phyloP scores from a whole-genome alignment of 2,113 vertebrate species.

The Amphiprion percula region DNA sequence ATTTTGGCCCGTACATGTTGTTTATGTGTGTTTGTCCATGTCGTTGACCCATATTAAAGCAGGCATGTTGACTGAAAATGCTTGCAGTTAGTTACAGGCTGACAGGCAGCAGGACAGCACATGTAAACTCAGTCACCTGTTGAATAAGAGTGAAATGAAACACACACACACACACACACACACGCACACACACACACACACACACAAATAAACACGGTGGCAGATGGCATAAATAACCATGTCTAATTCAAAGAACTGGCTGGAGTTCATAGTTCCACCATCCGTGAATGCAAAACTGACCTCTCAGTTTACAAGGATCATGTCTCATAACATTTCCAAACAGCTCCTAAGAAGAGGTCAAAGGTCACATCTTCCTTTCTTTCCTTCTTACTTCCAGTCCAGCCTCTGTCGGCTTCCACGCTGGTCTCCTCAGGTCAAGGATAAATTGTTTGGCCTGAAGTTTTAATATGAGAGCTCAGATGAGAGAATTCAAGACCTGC shows the following conservation, averaged over 20 bases:
- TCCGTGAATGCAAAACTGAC: constrained; percentile 46
- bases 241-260: constrained; percentile 45
- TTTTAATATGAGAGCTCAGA: neutral
- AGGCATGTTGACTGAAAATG: constrained; percentile 33
- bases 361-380: constrained; percentile 18
- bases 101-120: neutral
- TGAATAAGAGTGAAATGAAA: neutral
- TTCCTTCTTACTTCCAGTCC: neutral
- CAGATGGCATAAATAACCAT: constrained; percentile 54
- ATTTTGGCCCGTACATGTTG: neutral
- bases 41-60: constrained; percentile 30
- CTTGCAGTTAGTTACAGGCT: neutral
- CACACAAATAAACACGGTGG: constrained; percentile 20
- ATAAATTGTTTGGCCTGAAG: neutral
- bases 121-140: constrained; percentile 31
- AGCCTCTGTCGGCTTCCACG: neutral
- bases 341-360: constrained; percentile 27
- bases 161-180: neutral
- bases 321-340: constrained; percentile 63
- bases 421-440: neutral
- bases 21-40: constrained; percentile 39
- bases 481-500: neutral
- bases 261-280: constrained; percentile 10
- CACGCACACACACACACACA: no score
- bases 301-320: constrained; percentile 58